These are phyloP conservation scores for Brachionus manjavacas DNA, from an alignment of 1,140 invertebrate genomes.

Conservation along the genomic window DNA sequence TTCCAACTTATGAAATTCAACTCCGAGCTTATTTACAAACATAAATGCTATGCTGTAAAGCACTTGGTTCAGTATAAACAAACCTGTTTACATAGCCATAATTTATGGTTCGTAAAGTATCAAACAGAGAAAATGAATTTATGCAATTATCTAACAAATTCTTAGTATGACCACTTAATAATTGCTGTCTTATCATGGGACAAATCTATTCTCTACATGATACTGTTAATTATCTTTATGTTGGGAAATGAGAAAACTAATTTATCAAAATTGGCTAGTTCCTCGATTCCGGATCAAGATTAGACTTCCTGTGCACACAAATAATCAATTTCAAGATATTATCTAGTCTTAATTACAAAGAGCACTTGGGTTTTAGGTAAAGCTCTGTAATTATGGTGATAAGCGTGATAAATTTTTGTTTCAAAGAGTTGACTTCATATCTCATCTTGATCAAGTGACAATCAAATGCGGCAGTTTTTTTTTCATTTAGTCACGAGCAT, in stretches of 20 bases:
- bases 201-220: neutral
- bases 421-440: neutral
- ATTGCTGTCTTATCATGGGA: neutral
- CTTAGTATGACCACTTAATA: neutral
- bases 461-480: neutral
- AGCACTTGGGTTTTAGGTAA: neutral
- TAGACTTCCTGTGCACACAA: neutral
- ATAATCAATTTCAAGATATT: neutral
- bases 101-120: neutral
- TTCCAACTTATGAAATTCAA: neutral
- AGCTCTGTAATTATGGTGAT: neutral
- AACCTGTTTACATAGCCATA: neutral
- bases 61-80: neutral
- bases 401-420: neutral
- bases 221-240: neutral
- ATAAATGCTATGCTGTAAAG: neutral
- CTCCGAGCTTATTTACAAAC: neutral
- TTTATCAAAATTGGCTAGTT: neutral
- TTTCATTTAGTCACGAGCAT: neutral
- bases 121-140: neutral
- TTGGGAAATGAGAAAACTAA: conserved; percentile 3
- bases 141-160: neutral
- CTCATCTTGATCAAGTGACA: neutral
- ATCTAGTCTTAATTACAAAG: conserved; percentile 4
- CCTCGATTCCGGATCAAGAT: neutral